These are phyloP conservation scores for Calcarius lapponicus DNA, from an alignment of 2,797 vertebrate genomes.

Conservation along the genomic window DNA sequence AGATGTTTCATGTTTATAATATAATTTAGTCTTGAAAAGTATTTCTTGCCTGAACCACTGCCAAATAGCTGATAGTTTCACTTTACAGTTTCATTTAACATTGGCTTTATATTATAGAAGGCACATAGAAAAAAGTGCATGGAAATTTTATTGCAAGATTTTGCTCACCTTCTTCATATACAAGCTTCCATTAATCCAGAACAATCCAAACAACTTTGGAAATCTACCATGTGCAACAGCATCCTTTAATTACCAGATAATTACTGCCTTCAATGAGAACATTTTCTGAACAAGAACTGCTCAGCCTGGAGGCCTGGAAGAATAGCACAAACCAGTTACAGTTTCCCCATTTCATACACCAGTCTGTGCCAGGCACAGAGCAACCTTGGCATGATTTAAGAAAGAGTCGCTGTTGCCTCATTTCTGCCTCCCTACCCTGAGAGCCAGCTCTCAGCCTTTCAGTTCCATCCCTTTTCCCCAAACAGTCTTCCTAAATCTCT, in stretches of 20 bases:
- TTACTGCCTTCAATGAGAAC: neutral
- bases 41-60: constrained; percentile 17
- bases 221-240: constrained; percentile 33
- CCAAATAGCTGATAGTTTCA: constrained; percentile 21
- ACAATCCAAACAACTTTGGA: constrained; percentile 39
- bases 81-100: constrained; percentile 7
- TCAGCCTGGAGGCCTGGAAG: constrained; percentile 15
- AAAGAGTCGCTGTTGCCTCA: neutral
- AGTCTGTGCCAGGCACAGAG: neutral
- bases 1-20: neutral
- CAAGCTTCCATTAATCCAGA: neutral
- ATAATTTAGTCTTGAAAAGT: neutral
- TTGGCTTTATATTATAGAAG: neutral
- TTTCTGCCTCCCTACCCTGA: neutral
- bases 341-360: neutral
- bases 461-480: neutral
- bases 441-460: neutral
- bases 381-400: neutral
- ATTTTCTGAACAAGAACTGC: constrained; percentile 38
- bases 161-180: neutral
- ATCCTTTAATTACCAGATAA: constrained; percentile 55
- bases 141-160: neutral
- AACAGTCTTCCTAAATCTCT: neutral
- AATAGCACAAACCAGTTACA: neutral
- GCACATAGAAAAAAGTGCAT: neutral